phyloP scores from a whole-genome alignment of 2,113 vertebrate genomes.

The Scomber colias region DNA sequence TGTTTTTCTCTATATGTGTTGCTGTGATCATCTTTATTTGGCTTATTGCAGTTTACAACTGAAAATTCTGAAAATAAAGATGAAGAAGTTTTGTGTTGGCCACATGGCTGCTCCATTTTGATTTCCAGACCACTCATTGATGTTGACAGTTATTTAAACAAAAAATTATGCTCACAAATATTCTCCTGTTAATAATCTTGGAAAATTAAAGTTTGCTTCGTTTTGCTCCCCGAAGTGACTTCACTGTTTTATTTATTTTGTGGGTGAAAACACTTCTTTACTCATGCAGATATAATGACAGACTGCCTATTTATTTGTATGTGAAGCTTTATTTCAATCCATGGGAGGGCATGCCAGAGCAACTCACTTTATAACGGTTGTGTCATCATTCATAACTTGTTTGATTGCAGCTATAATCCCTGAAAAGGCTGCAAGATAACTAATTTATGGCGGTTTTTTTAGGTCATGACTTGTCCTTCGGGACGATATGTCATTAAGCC shows the following conservation, averaged over 20 bases:
- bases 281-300: neutral
- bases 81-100: conserved; percentile 9
- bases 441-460: conserved; percentile 19
- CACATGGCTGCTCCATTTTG: conserved; percentile 8
- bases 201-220: conserved; percentile 62
- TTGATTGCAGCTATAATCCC: neutral
- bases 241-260: neutral
- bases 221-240: conserved; percentile 39
- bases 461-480: conserved; percentile 33
- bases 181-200: conserved; percentile 47
- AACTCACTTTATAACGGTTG: too few species aligned
- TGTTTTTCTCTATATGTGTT: conserved; percentile 15
- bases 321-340: neutral
- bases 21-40: conserved; percentile 24
- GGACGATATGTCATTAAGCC: conserved; percentile 32
- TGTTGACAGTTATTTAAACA: neutral
- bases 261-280: too few species aligned
- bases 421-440: conserved; percentile 16
- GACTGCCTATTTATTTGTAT: neutral
- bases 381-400: neutral
- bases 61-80: conserved; percentile 9
- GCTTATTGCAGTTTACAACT: conserved; percentile 23
- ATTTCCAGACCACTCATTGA: conserved; percentile 14
- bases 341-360: neutral
- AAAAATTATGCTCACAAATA: conserved; percentile 22